Evolutionary conservation across 1,140 invertebrate genomes (phyloP).

Genomic region (Drosophila pachea): DNA sequence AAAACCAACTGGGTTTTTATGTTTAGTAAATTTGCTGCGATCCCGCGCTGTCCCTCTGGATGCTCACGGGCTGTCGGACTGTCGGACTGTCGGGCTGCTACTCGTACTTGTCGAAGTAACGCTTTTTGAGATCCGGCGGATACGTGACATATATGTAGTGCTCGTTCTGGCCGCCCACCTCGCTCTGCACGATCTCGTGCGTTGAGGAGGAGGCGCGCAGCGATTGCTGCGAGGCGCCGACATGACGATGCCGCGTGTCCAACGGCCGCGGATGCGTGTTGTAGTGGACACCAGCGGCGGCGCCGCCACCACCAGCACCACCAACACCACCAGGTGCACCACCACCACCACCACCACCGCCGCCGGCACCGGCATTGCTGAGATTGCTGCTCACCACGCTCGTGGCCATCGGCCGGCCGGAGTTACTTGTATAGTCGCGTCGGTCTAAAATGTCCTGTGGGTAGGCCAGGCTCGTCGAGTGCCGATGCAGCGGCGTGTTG

Average conservation of each 20-base stretch:
- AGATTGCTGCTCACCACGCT: conserved; percentile 44
- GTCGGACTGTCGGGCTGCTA: conserved; percentile 37
- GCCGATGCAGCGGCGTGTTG: conserved; percentile 69
- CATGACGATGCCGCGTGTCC: conserved; percentile 71
- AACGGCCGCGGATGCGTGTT: conserved; percentile 73
- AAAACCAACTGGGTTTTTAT: conserved; percentile 36
- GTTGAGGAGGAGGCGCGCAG: conserved; percentile 69
- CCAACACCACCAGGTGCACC: conserved; percentile 6
- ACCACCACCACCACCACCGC: conserved; percentile 13
- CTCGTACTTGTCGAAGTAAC: conserved; percentile 88
- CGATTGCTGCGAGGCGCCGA: conserved; percentile 73
- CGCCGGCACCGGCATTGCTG: conserved; percentile 13
- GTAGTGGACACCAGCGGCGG: conserved; percentile 54
- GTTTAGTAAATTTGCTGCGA: conserved; percentile 32
- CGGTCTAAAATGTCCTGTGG: conserved; percentile 79
- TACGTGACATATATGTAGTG: conserved; percentile 93
- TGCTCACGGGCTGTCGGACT: conserved; percentile 1
- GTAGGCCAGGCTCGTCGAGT: conserved; percentile 75
- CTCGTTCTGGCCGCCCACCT: conserved; percentile 80
- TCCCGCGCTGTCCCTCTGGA: conserved; percentile 10
- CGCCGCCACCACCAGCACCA: conserved; percentile 29
- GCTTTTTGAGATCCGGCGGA: conserved; percentile 89
- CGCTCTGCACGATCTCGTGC: conserved; percentile 75
- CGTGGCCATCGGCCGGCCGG: conserved; percentile 57
- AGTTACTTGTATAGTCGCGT: conserved; percentile 78